Evolutionary conservation across 1,140 invertebrate genomes (phyloP).

Genomic region (Eueides isabella): DNA sequence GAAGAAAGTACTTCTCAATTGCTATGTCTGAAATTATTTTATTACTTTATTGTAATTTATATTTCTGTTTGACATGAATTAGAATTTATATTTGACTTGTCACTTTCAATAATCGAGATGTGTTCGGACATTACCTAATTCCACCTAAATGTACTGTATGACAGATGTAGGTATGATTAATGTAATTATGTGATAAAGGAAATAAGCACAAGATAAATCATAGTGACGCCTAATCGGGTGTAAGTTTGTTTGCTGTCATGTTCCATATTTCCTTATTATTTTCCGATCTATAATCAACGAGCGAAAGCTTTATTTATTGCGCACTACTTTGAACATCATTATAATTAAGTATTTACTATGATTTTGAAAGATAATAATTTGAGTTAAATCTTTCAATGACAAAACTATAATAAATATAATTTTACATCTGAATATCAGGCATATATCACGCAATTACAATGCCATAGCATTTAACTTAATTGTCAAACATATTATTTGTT

Average conservation of each 20-base stretch:
- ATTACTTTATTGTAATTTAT: too few relatives aligned
- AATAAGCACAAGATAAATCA: slow-evolving; percentile 77
- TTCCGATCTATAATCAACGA: not conserved
- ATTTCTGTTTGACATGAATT: not conserved
- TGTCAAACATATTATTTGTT: too few relatives aligned
- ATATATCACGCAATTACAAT: too few relatives aligned
- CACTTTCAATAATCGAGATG: not conserved
- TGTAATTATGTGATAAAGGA: slow-evolving; percentile 76
- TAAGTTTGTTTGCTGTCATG: slow-evolving; percentile 49
- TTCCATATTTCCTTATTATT: not conserved
- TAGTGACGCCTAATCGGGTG: slow-evolving; percentile 73
- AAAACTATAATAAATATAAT: too few relatives aligned
- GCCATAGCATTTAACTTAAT: too few relatives aligned
- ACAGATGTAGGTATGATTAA: slow-evolving; percentile 69
- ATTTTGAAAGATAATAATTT: too few relatives aligned
- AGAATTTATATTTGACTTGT: not conserved
- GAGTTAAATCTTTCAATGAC: too few relatives aligned
- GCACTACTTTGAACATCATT: too few relatives aligned
- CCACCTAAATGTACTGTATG: slow-evolving; percentile 68
- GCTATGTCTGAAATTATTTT: too few relatives aligned
- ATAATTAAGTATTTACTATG: too few relatives aligned
- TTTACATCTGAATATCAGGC: too few relatives aligned
- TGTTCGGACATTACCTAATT: slow-evolving; percentile 43
- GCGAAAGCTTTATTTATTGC: slow-evolving; percentile 1
- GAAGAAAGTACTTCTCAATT: too few relatives aligned